Evolutionary conservation across 92 coral and sea anemone species (phyloP), one percentile per base, ranked within the genome.

Genomic region (Epizoanthus illoricatus): DNA sequence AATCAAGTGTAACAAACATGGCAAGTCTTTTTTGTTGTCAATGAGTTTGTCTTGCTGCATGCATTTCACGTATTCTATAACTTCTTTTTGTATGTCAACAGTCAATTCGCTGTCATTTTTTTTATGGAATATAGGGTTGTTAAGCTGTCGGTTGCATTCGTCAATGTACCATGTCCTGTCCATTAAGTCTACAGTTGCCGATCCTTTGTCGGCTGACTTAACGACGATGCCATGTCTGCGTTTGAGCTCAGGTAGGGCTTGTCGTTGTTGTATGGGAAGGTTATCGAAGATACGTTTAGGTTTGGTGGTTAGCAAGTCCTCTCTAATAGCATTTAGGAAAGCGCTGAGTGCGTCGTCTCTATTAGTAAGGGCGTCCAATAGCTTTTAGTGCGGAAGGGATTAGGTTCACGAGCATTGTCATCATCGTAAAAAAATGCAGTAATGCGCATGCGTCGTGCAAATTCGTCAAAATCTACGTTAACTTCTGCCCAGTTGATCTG

Each of bases 401-500:
- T 65, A 59, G 81, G 18, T 11, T 40, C 21, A 40, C 33, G 15
- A 52, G 15, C 49, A 2, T 13, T 70, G 5, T 21, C 5, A 1
- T 70, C 18, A 42, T 71, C 57, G 21, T 70, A 20, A 52, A 49
- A 45, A 24, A 54, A 52, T 69, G 55, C 85, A 16, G 57, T 36
- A 0, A 81, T 15, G 12, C 70, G 76, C 66, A 81, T 24, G 55
- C 71, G 65, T 24, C 76, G 16, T 18, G 49, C 54, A 52, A 87
- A 87, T 42, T 87, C 91, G 71, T 87, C 69, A 24, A 87, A 68
- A 67, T 88, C 91, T 36, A 60, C 81, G n/a, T 75, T 62, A 45
- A 88, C 84, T 84, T 88, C 88, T 24, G 84, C 24, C 83, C 84
- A 76, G 85, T 88, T 84, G 43, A 85, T 55, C 15, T 45, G 84